Evolutionary conservation across 1,140 invertebrate genomes (phyloP).

Genomic region (Drosophila jambulina): DNA sequence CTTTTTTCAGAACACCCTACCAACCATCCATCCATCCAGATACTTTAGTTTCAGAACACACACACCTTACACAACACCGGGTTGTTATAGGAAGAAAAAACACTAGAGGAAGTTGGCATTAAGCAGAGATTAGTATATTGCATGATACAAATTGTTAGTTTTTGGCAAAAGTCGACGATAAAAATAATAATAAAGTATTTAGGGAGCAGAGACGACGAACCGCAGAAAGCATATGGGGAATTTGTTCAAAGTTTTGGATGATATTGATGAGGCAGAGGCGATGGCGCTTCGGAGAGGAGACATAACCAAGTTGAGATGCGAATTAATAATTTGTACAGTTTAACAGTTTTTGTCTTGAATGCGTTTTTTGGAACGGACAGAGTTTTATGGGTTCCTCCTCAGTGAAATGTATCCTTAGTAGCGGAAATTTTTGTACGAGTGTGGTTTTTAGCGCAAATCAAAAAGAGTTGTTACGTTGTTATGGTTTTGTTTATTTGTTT

Average conservation of each 20-base stretch:
- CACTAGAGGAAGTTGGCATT: neutral
- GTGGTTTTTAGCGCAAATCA: slow-evolving; percentile 48
- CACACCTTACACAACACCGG: slow-evolving; percentile 5
- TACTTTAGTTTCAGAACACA: slow-evolving; percentile 19
- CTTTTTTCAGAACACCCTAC: neutral
- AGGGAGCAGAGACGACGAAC: neutral
- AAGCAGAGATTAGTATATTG: slow-evolving; percentile 9
- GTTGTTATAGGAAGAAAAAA: slow-evolving; percentile 11
- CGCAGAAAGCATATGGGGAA: slow-evolving; percentile 52
- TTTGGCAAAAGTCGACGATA: slow-evolving; percentile 28
- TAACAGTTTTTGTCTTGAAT: slow-evolving; percentile 49
- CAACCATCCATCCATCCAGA: slow-evolving; percentile 6
- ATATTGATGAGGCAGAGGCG: slow-evolving; percentile 39
- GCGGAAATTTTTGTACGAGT: slow-evolving; percentile 49
- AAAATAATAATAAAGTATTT: slow-evolving; percentile 29
- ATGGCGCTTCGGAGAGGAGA: slow-evolving; percentile 6
- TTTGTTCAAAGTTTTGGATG: slow-evolving; percentile 68
- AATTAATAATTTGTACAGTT: slow-evolving; percentile 62
- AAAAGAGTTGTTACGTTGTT: slow-evolving; percentile 61
- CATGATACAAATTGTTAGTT: slow-evolving; percentile 46
- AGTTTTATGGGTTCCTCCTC: slow-evolving; percentile 43
- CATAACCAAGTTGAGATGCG: slow-evolving; percentile 12
- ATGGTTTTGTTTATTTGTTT: slow-evolving; percentile 58
- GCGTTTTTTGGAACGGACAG: slow-evolving; percentile 31
- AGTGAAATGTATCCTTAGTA: slow-evolving; percentile 56